These are phyloP conservation scores for Salvelinus alpinus DNA, from an alignment of 2,113 vertebrate genomes.

Conservation along the genomic window DNA sequence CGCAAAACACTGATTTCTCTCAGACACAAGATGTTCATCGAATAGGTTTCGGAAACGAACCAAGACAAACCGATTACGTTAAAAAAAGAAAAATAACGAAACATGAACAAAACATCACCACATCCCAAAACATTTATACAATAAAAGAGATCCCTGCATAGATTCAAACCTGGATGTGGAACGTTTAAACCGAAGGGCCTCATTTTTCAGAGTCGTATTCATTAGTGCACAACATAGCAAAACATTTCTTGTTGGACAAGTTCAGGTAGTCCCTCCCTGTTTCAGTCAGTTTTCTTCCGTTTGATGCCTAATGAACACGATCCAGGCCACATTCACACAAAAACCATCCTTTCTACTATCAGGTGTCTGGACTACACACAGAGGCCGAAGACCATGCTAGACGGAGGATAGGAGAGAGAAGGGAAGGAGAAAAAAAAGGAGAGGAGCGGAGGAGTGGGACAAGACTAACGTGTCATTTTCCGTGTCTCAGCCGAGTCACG, in stretches of 20 bases:
- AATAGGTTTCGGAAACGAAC: conserved; percentile 24
- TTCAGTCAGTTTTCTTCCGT: no score
- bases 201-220: background rate
- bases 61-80: background rate
- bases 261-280: no score
- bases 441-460: background rate
- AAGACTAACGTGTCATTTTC: conserved; percentile 25
- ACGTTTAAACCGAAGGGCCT: conserved; percentile 31
- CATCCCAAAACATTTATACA: background rate
- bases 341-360: conserved; percentile 22
- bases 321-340: conserved; percentile 1
- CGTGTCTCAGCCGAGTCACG: conserved; percentile 30
- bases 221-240: no score
- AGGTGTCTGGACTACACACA: conserved; percentile 22
- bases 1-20: conserved; percentile 35
- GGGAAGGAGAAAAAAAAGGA: background rate
- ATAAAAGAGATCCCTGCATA: conserved; percentile 52
- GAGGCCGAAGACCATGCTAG: conserved; percentile 18
- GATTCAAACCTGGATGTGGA: conserved; percentile 52
- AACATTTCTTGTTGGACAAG: no score
- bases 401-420: conserved; percentile 2
- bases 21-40: background rate
- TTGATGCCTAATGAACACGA: no score
- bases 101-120: background rate
- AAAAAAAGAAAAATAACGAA: background rate